Evolutionary conservation across 2,888 invertebrate species (phyloP), one percentile per base, ranked within the genome.

Genomic region (Agrotis segetum): DNA sequence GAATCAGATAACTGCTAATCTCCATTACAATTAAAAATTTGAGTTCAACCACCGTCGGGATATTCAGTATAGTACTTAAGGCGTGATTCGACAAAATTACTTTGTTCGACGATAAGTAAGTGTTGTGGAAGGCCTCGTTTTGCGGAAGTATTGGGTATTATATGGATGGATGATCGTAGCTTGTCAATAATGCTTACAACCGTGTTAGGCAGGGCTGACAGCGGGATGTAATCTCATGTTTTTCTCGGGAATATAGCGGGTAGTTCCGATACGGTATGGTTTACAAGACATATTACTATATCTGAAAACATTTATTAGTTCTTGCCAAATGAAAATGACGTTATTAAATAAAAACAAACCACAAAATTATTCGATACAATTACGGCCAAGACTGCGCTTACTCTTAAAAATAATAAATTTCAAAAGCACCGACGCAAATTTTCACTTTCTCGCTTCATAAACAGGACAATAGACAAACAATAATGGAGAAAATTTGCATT

Each of bases 1-100:
- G 77, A 89, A 95, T 96, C 95, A 93, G 96, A 96, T 96, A 95
- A 92, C 88, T 84, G 85, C 89, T 95, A 94, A 95, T 96, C 95
- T 95, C 93, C 92, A 93, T 94, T 94, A 95, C 95, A 96, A 95
- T 96, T 96, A 95, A 95, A 94, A 94, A 92, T 88, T 92, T 89
- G 90, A 89, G 92, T 91, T 91, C 90, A 89, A 92, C 87, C 89
- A 87, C 91, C 90, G 89, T 81, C 81, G 84, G 90, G 87, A 89
- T 89, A 88, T 85, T 84, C 83, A 71, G 79, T 80, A 59, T 68
- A 76, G 81, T 85, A 80, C 87, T 85, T 83, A 81, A 86, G 86
- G 75, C 83, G 83, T 88, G 89, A 89, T 85, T 88, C 88, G 81
- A 81, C 88, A 88, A 82, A 87, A 87, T 84, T 79, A 58, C 59